Evolutionary conservation across 2,113 vertebrate species (phyloP), one percentile per base, ranked within the genome.

Genomic region (Xenopus borealis): DNA sequence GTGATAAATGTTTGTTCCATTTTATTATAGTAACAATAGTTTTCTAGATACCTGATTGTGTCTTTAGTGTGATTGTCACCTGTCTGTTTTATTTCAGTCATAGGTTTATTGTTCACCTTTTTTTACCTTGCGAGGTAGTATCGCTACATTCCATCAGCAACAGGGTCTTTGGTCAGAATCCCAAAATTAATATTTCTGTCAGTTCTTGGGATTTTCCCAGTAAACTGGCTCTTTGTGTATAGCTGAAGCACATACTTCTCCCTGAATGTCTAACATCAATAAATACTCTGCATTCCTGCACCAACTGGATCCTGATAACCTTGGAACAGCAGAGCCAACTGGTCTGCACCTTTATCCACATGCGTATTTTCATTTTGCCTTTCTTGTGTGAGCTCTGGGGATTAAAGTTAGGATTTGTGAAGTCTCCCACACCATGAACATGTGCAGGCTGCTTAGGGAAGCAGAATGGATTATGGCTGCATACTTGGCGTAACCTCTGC

Each of bases 201-300:
- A 18, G 44, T 27, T 59, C 14, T 20, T 17, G 7, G 0, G 45
- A 20, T 55, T 63, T 63, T 69, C 58, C 66, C 19, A 44, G 16
- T 62, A 7, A 55, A 46, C 55, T 52, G 58, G 6, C 23, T 53
- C 66, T 44, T 75, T 76, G 73, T 76, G 58, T 69, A 19, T 62
- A 76, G 46, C 13, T 75, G 53, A 63, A 69, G 62, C 63, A 17
- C 58, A 30, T 19, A 52, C 45, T 50, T 61, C 40, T 61, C 18
- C 58, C n/a, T 53, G 23, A 11, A 62, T 75, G 65, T 33, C 40
- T 61, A 52, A 68, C 58, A 33, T 47, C 46, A 76, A 64, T 70
- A 76, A 69, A 76, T 76, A 62, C 27, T 62, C 61, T 4, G 44
- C 66, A 77, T 77, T 77, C 74, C 74, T 77, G 66, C 61, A 17